Conservation (phyloP, 2,888 invertebrate species). For the Amblyteles armatorius region DNA sequence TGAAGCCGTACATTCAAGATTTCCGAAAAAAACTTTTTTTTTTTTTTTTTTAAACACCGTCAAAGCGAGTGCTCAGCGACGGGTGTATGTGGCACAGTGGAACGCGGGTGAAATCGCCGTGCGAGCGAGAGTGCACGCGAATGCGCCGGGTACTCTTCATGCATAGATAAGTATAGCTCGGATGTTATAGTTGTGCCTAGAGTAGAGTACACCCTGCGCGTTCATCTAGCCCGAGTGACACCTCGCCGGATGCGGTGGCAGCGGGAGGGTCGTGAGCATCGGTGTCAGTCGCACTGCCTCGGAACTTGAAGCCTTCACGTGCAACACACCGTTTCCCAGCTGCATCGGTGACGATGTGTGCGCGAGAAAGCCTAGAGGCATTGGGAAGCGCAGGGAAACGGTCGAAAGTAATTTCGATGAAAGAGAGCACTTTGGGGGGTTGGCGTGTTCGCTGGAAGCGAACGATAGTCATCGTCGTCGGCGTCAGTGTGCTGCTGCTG, state of each 20-base stretch:
- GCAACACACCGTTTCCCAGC: constrained; percentile 4
- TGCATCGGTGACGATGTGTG: constrained; percentile 9
- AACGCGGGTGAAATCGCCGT: constrained; percentile 19
- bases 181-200: constrained; percentile 8
- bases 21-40: not conserved
- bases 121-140: constrained; percentile 25
- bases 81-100: not conserved
- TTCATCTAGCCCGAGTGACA: constrained; percentile 57
- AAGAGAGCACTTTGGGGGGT: constrained; percentile 53
- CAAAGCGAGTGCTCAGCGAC: not conserved
- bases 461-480: constrained; percentile 20
- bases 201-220: constrained; percentile 31
- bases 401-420: constrained; percentile 62
- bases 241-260: constrained; percentile 42
- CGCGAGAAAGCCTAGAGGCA: constrained; percentile 25
- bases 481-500: not conserved
- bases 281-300: constrained; percentile 40
- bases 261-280: constrained; percentile 11
- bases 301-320: constrained; percentile 29
- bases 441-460: constrained; percentile 15
- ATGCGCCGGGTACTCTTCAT: constrained; percentile 18
- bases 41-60: not conserved
- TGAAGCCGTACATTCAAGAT: not conserved
- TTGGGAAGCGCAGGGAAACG: constrained; percentile 34
- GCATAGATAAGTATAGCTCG: constrained; percentile 31